These are phyloP conservation scores for Acanthurus tractus DNA, from an alignment of 2,797 vertebrate genomes.

Conservation along the genomic window DNA sequence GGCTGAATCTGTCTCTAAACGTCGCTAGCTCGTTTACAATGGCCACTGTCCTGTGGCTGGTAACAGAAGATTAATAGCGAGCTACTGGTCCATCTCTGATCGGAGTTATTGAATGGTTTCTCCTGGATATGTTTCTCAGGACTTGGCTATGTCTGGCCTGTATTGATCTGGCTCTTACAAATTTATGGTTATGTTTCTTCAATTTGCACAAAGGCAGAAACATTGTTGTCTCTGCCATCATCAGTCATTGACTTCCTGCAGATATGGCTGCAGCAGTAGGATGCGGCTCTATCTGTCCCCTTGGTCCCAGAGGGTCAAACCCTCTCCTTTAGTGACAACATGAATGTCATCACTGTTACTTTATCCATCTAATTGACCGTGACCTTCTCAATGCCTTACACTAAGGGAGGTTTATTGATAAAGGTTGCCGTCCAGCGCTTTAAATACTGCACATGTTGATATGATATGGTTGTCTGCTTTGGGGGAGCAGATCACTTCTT, in stretches of 20 bases:
- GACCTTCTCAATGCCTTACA: slow-evolving; percentile 72
- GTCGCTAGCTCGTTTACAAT: slow-evolving; percentile 32
- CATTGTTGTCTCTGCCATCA: slow-evolving; percentile 70
- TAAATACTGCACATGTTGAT: slow-evolving; percentile 52
- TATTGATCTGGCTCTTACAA: slow-evolving; percentile 77
- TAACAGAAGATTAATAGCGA: slow-evolving; percentile 75
- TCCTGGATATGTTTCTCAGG: slow-evolving; percentile 74
- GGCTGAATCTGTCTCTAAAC: slow-evolving; percentile 68
- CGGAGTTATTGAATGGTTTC: slow-evolving; percentile 77
- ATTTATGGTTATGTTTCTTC: slow-evolving; percentile 83
- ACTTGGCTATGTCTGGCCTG: slow-evolving; percentile 62
- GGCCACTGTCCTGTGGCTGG: slow-evolving; percentile 59
- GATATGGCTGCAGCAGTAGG: slow-evolving; percentile 46
- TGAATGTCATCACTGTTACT: slow-evolving; percentile 74
- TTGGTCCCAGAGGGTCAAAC: slow-evolving; percentile 42
- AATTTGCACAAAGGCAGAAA: slow-evolving; percentile 80
- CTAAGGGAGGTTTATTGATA: slow-evolving; percentile 62
- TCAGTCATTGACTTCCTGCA: slow-evolving; percentile 71
- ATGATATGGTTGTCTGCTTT: slow-evolving; percentile 30
- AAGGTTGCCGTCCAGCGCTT: slow-evolving; percentile 43
- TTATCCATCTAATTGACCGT: slow-evolving; percentile 73
- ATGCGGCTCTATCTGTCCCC: slow-evolving; percentile 47
- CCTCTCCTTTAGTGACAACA: slow-evolving; percentile 62
- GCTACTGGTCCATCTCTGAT: slow-evolving; percentile 64
- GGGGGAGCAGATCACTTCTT: neutral